A percentile compares a stretch with the other conserved stretches of the same genome.
Evolutionary conservation across 2,888 invertebrate genomes (phyloP).

Genomic region (Mythimna lalbum): DNA sequence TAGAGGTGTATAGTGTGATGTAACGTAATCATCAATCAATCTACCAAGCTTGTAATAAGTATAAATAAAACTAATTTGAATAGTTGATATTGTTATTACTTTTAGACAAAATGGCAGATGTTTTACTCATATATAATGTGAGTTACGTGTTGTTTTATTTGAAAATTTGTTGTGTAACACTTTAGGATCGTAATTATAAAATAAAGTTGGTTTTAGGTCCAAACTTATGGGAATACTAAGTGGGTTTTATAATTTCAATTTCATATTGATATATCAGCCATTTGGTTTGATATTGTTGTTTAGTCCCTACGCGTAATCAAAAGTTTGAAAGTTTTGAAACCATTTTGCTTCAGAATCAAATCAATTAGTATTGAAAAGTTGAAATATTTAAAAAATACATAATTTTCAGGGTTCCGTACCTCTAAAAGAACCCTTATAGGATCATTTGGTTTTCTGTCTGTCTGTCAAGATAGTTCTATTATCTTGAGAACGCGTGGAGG

Average conservation of each 20-base stretch:
- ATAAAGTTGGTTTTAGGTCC: neutral
- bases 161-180: slow-evolving; percentile 1
- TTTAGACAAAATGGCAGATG: slow-evolving; percentile 11
- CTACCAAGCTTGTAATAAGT: no score
- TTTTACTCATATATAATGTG: neutral
- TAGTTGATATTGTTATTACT: slow-evolving; percentile 2
- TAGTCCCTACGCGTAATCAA: neutral
- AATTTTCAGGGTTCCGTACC: no score
- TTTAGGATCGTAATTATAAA: neutral
- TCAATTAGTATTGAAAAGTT: no score
- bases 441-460: no score
- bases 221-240: slow-evolving; percentile 14
- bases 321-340: neutral
- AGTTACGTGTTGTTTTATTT: slow-evolving; percentile 16
- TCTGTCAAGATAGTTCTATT: no score
- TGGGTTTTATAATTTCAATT: slow-evolving; percentile 3
- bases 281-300: neutral
- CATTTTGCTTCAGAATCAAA: no score
- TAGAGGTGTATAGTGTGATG: no score
- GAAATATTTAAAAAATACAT: no score
- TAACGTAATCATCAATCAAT: no score
- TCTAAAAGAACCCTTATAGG: no score
- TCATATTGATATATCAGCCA: neutral
- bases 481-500: no score
- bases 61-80: neutral